These are phyloP conservation scores for Atrichornis clamosus DNA, from an alignment of 2,113 vertebrate genomes.

Conservation along the genomic window DNA sequence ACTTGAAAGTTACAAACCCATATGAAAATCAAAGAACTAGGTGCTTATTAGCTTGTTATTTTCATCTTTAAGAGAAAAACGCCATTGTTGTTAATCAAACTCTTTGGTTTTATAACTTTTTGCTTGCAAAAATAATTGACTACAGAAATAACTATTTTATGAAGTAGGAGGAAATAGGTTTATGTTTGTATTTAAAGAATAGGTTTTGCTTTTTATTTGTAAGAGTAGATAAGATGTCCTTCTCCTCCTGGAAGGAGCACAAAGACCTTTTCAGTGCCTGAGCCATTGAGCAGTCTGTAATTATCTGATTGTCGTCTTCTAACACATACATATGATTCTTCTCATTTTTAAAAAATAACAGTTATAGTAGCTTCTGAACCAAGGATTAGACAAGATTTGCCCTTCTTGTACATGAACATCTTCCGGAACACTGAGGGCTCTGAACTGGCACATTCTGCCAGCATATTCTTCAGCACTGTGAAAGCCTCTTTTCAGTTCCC, in stretches of 20 bases:
- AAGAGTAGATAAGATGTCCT: not conserved
- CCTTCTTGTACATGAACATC: not conserved
- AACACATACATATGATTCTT: not conserved
- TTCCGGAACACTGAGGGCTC: not conserved
- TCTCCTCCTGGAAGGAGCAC: not conserved
- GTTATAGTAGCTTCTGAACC: not conserved
- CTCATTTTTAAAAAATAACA: conserved; percentile 12
- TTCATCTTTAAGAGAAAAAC: not conserved
- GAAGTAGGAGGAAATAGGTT: not conserved
- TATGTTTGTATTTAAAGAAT: not conserved
- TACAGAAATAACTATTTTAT: not conserved
- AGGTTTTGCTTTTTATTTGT: not conserved
- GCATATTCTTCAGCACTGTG: not conserved
- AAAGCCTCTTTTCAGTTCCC: conserved; percentile 32
- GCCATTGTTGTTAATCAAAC: not conserved
- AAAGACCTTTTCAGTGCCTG: not conserved
- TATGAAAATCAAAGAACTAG: not conserved
- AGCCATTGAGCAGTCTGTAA: not conserved
- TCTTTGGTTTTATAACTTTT: not conserved
- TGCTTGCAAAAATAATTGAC: not conserved
- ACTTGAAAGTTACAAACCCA: not conserved
- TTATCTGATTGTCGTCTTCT: not conserved
- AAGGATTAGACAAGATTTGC: conserved; percentile 18
- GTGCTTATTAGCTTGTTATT: not conserved
- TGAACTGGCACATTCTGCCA: not conserved